Conservation (phyloP, 1,140 invertebrate species). For the Sogatella furcifera region DNA sequence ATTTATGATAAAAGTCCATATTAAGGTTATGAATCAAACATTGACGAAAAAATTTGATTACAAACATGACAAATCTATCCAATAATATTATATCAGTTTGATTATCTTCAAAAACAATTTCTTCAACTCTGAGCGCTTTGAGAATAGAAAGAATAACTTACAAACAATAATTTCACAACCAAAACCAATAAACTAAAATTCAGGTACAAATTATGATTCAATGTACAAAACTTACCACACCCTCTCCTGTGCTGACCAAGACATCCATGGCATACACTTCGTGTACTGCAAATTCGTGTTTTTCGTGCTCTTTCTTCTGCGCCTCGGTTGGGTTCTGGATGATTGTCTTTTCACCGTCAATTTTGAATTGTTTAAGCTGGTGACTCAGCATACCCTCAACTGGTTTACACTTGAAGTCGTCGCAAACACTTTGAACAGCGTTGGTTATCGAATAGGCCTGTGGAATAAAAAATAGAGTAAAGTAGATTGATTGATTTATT, state of each 20-base stretch:
- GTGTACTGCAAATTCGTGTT: slow-evolving; percentile 89
- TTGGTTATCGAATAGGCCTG: slow-evolving; percentile 89
- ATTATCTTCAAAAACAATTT: too few species aligned
- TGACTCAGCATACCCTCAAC: slow-evolving; percentile 98
- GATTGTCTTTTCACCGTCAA: slow-evolving; percentile 98
- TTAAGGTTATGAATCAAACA: too few species aligned
- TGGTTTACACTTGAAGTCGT: slow-evolving; percentile 90
- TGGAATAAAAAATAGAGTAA: slow-evolving; percentile 22
- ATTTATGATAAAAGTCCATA: too few species aligned
- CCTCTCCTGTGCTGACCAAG: slow-evolving; percentile 88
- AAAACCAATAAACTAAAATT: neutral
- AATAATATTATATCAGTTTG: too few species aligned
- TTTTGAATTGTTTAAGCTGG: slow-evolving; percentile 90
- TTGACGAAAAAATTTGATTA: too few species aligned
- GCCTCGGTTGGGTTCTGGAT: slow-evolving; percentile 97
- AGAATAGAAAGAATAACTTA: too few species aligned
- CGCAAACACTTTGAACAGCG: slow-evolving; percentile 85
- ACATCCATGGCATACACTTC: slow-evolving; percentile 99
- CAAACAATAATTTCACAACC: slow-evolving; percentile 19
- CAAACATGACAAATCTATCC: too few species aligned
- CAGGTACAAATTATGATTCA: neutral
- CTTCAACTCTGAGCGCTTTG: too few species aligned
- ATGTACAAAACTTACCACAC: slow-evolving; percentile 41
- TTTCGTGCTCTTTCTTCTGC: slow-evolving; percentile 96
- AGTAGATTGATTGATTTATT: neutral